Evolutionary conservation across 2,888 invertebrate species (phyloP), one percentile per base, ranked within the genome.

Genomic region (Endomychus coccineus): DNA sequence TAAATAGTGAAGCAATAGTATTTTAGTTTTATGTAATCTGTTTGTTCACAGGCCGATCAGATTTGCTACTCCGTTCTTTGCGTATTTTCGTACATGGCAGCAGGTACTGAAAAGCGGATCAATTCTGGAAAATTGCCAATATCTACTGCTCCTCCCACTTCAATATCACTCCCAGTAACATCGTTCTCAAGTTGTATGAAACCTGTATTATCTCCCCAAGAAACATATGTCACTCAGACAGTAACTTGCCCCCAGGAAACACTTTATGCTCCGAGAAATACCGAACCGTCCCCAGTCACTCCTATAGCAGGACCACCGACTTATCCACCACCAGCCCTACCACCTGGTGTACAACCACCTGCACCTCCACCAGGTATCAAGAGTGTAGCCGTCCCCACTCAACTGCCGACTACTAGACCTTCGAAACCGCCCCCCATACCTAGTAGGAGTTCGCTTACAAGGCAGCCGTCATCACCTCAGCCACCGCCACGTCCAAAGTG

Each of bases 21-120:
- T n/a, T n/a, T 28, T 10, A 16, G 7, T 42, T 46, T 44, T 42
- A 47, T n/a, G n/a, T n/a, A n/a, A n/a, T n/a, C n/a, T n/a, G n/a
- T n/a, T n/a, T n/a, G n/a, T n/a, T n/a, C n/a, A n/a, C 71, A 97
- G 96, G 95, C 97, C 64, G 94, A 96, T 71, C 95, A 97, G 70
- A 98, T 98, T 60, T 97, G 96, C 71, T 98, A 98, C 71, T 92
- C 98, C 54, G 96, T 98, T 44, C 75, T 98, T 54, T 98, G 98
- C 74, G 94, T 98, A 50, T 98, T 98, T 72, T 97, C 97, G 32
- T 97, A 97, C 72, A 82, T 96, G 62, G 96, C 96, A 43, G 96
- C 96, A 37, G 91, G 90, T 0, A 78, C 82, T 49, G 84, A 85
- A 52, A 82, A 83, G 58, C 76, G 77, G 33, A 58, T 64, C 40